A percentile compares a stretch with the other conserved stretches of the same genome.
Evolutionary conservation across 2,113 vertebrate species (phyloP).

Genomic region (Baryphthengus martii): DNA sequence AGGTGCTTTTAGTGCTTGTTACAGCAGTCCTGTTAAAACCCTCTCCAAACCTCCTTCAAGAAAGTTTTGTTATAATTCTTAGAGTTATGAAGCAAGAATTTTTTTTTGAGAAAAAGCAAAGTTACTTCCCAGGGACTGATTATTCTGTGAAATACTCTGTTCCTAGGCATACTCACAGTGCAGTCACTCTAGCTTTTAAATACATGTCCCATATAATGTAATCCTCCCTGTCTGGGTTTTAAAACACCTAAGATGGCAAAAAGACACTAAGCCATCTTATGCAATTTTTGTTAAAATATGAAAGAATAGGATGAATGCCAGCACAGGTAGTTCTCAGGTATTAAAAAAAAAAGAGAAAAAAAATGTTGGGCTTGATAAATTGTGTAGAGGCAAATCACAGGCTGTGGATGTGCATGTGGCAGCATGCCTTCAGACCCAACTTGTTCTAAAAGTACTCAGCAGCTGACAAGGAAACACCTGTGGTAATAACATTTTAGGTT

Average conservation of each 20-base stretch:
- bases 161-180: neutral
- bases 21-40: neutral
- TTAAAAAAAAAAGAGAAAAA: neutral
- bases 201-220: fast-evolving
- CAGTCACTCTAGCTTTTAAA: neutral
- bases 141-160: neutral
- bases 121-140: neutral
- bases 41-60: neutral
- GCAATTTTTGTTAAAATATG: neutral
- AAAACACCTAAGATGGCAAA: neutral
- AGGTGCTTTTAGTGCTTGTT: neutral
- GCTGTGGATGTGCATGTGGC: neutral
- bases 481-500: neutral
- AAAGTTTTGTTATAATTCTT: neutral
- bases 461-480: neutral
- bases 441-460: neutral
- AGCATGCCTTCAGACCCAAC: neutral
- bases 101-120: neutral
- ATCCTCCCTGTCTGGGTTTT: neutral
- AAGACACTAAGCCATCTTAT: neutral
- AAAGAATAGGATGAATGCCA: neutral
- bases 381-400: neutral
- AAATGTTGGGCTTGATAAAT: neutral
- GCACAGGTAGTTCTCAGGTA: neutral
- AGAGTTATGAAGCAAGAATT: neutral